Conservation (phyloP, 2,888 invertebrate species). For the Drosophila maculinotata region DNA sequence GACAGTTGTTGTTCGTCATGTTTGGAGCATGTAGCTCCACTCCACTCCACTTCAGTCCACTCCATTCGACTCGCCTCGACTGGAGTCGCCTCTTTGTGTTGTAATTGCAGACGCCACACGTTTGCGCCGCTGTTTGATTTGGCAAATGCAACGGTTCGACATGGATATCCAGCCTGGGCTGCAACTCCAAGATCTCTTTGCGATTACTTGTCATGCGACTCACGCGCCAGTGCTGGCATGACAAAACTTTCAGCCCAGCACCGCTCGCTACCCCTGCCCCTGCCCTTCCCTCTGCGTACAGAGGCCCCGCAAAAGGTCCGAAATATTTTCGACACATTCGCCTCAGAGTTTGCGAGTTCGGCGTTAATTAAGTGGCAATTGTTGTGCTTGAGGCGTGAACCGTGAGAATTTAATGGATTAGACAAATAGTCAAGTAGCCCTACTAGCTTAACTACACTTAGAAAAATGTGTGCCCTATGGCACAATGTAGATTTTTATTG, state of each 20-base stretch:
- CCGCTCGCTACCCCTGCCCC: not conserved
- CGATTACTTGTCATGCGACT: slow-evolving; percentile 75
- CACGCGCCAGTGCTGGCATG: slow-evolving; percentile 82
- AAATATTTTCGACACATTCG: slow-evolving; percentile 65
- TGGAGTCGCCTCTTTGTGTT: slow-evolving; percentile 65
- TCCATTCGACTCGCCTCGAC: slow-evolving; percentile 5
- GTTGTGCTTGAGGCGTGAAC: slow-evolving; percentile 70
- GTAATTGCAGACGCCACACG: slow-evolving; percentile 80
- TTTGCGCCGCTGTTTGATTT: slow-evolving; percentile 80
- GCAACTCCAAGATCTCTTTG: slow-evolving; percentile 17
- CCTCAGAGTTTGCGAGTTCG: slow-evolving; percentile 24
- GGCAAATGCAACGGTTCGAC: slow-evolving; percentile 78
- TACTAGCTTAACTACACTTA: slow-evolving; percentile 7
- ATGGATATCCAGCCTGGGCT: slow-evolving; percentile 63
- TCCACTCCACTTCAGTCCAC: slow-evolving; percentile 4
- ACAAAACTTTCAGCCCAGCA: slow-evolving; percentile 78
- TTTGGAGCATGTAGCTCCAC: slow-evolving; percentile 67
- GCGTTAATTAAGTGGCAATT: slow-evolving; percentile 80
- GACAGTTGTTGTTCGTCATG: slow-evolving; percentile 83
- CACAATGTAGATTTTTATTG: not conserved
- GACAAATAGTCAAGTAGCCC: slow-evolving; percentile 60
- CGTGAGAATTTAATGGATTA: slow-evolving; percentile 78
- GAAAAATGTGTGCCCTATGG: not conserved
- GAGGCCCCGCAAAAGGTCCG: slow-evolving; percentile 41
- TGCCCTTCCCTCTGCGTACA: not conserved